Evolutionary conservation across 2,797 vertebrate genomes (phyloP), one percentile per base, ranked within the genome.

Genomic region (Gymnoscopelus microlampas): DNA sequence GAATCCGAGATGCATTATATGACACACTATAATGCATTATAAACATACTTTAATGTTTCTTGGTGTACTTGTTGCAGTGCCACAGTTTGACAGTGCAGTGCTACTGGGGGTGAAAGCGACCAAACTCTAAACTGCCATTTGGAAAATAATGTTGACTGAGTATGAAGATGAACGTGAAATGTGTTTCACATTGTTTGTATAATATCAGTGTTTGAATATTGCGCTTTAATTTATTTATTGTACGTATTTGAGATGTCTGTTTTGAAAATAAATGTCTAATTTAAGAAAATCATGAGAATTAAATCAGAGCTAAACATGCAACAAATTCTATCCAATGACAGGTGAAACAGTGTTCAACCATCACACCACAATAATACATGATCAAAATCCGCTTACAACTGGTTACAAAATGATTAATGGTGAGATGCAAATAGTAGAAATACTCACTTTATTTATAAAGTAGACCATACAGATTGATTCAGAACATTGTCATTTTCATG

Each of bases 221-320:
- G 88, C 94, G 91, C 93, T 94, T 96, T 96, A 94, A 98, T 97
- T 97, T 96, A 97, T 97, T 97, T 94, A 93, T 93, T 95, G 95
- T 95, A 82, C 90, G 91, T 94, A 92, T 91, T 89, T 73, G 81
- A 95, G 93, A 92, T 95, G 95, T 97, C 94, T 95, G 95, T 96
- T 96, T 94, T 93, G 68, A 92, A 94, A 95, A 95, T 93, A 92
- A 92, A 94, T 87, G 85, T 89, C 83, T 91, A 90, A 84, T 90
- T 90, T 91, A 83, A 84, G 81, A 88, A 89, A 80, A 57, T 61
- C 67, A 48, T 13, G 55, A 48, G 72, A 62, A 9, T 23, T 47
- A 13, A 50, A 15, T 59, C 49, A n/a, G 15, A 63, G 15, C n/a
- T 7, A 19, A 26, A 62, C 35, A 15, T 39, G 13, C 15, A 59